Base-by-base conservation (phyloP, 1,140 invertebrate genomes). In the Temnothorax nylanderi region DNA sequence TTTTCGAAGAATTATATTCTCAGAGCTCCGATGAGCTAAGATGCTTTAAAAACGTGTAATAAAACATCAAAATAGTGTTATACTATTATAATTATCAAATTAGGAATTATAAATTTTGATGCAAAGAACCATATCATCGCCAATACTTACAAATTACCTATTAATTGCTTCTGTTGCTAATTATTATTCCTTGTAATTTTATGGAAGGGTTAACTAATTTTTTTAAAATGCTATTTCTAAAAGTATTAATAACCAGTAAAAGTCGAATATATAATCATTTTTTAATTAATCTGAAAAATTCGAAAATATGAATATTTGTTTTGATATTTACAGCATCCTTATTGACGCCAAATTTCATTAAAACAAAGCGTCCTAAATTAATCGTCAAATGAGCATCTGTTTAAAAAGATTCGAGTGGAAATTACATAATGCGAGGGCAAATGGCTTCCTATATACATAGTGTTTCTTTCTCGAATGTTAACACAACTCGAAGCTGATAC, bases 401-500 rank as follows among this genome's bases (percentile, higher is more conserved):
- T 81, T 71, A 32, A 56, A 34, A 51, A 54, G 65, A 56, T 81
- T 71, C 49, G 65, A 47, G 41, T 58, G 13, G 26, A 56, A 84
- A 84, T 84, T 84, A 84, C 69, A 84, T 75, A 84, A 84, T 84
- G 69, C 32, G 32, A 72, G 37, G 21, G 51, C 67, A 82, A 84
- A 84, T 74, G 69, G 80, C 56, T 84, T 84, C 69, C 80, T 74
- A 60, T 82, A 82, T 74, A 47, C 67, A 56, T 74, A 60, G 69
- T 84, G 80, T 84, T 74, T 84, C 80, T 75, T 84, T 75, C 54
- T 74, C 32, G 80, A 84, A 84, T 84, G 80, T 84, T 84, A 84
- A 84, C 80, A 84, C 80, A 84, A 84, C 54, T 84, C 69, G 41
- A 75, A 84, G 80, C 80, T 75, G 80, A 84, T 84, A 84, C 80